Conservation (phyloP, 1,140 invertebrate genomes). For the Eumaeus atala region DNA sequence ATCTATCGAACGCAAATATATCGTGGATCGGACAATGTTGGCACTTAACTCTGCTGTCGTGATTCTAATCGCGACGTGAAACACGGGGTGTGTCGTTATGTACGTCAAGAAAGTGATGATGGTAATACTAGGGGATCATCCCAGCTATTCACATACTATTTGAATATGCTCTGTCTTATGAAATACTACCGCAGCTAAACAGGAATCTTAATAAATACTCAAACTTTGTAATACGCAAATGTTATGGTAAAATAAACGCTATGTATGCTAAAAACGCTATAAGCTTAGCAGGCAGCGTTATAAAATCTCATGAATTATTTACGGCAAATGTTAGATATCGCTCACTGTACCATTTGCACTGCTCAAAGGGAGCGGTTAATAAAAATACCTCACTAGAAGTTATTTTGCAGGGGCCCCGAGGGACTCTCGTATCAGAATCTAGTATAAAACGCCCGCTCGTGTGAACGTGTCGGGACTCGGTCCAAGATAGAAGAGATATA, state of each 20-base stretch:
- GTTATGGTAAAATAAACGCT: constrained; percentile 14
- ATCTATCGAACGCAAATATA: too few relatives aligned
- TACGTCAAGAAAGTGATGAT: too few relatives aligned
- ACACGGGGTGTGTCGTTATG: too few relatives aligned
- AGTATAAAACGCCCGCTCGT: constrained; percentile 48
- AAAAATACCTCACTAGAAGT: constrained; percentile 65
- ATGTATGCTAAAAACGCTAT: constrained; percentile 16
- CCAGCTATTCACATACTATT: too few relatives aligned
- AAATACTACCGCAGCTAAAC: too few relatives aligned
- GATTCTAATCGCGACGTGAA: too few relatives aligned
- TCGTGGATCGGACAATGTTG: too few relatives aligned
- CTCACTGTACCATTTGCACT: constrained; percentile 31
- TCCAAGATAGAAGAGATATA: constrained; percentile 13
- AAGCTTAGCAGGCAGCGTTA: constrained; percentile 12
- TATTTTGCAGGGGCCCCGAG: constrained; percentile 57
- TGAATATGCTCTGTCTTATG: too few relatives aligned
- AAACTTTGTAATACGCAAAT: neutral
- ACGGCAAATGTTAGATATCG: constrained; percentile 32
- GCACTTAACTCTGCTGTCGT: too few relatives aligned
- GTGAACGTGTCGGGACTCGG: constrained; percentile 39
- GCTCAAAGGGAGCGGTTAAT: constrained; percentile 54
- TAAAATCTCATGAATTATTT: constrained; percentile 26
- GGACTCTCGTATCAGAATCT: constrained; percentile 58
- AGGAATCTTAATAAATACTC: too few relatives aligned
- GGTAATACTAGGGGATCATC: too few relatives aligned